Percentiles rank a stretch among this genome's conserved stretches.
Conservation (phyloP, 2,113 vertebrate genomes). For the Tyto alba region DNA sequence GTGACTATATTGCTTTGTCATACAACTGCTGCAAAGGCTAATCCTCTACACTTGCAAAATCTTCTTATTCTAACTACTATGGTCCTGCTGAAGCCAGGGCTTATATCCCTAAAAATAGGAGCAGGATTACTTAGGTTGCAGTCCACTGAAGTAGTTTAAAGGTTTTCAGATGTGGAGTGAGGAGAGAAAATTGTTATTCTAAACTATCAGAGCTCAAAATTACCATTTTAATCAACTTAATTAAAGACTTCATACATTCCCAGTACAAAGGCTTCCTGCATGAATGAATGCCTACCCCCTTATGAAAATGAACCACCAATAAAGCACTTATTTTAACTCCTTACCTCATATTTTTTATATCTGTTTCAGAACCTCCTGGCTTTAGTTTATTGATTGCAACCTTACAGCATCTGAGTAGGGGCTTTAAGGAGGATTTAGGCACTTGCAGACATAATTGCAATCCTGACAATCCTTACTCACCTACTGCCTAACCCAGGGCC, state of each 20-base stretch:
- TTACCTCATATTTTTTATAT: not conserved
- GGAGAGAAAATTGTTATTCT: conserved; percentile 19
- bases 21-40: conserved; percentile 63
- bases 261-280: not conserved
- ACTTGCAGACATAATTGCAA: not conserved
- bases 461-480: not conserved
- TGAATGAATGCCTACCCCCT: not conserved
- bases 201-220: conserved; percentile 27
- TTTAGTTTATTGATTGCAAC: not conserved
- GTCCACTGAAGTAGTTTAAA: conserved; percentile 67
- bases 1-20: conserved; percentile 72
- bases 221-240: conserved; percentile 47
- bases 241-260: not conserved
- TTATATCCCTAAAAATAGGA: conserved; percentile 80
- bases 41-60: conserved; percentile 76
- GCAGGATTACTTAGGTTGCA: conserved; percentile 72
- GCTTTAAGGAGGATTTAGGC: not conserved
- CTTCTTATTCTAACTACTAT: conserved; percentile 73
- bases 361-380: not conserved
- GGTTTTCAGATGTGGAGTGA: conserved; percentile 42
- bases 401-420: not conserved
- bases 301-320: not conserved
- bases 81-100: conserved; percentile 67
- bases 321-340: not conserved
- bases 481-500: not conserved